Conservation (phyloP, 64 coral and sea anemone genomes). For the Stichodactyla helianthus region DNA sequence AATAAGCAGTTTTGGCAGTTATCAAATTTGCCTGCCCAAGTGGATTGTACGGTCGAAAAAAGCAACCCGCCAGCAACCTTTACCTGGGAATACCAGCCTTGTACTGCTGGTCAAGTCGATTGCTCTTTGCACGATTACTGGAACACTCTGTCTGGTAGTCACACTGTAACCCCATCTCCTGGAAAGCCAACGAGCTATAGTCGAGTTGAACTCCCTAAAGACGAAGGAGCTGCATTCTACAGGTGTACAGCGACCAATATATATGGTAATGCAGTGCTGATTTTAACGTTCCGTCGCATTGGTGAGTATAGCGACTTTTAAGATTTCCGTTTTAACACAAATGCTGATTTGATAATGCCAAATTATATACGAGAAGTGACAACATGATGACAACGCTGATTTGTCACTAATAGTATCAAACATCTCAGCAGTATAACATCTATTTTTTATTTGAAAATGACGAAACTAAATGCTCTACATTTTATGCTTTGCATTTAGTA, state of each 20-base stretch:
- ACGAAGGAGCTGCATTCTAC: not conserved
- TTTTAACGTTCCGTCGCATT: not conserved
- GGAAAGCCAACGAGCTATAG: conserved; percentile 1
- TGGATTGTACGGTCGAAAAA: conserved; percentile 4
- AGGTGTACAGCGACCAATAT: conserved; percentile 16
- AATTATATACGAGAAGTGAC: too few relatives aligned
- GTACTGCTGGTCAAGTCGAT: not conserved
- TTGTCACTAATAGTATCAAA: too few relatives aligned
- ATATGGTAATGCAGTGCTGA: not conserved
- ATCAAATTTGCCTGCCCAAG: not conserved
- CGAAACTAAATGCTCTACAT: too few relatives aligned
- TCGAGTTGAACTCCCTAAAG: conserved; percentile 4
- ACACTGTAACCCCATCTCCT: not conserved
- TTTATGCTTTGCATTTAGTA: too few relatives aligned
- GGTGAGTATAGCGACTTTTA: conserved; percentile 6
- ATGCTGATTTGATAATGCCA: too few relatives aligned
- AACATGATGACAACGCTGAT: too few relatives aligned
- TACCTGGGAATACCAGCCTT: conserved; percentile 10
- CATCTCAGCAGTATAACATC: too few relatives aligned
- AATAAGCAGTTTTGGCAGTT: not conserved
- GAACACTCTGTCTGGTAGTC: not conserved
- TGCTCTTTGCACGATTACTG: not conserved
- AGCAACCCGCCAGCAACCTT: conserved; percentile 17
- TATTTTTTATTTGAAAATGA: too few relatives aligned
- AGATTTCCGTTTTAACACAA: too few relatives aligned